Evolutionary conservation across 2,113 vertebrate genomes (phyloP).

Genomic region (Ailurus styani): DNA sequence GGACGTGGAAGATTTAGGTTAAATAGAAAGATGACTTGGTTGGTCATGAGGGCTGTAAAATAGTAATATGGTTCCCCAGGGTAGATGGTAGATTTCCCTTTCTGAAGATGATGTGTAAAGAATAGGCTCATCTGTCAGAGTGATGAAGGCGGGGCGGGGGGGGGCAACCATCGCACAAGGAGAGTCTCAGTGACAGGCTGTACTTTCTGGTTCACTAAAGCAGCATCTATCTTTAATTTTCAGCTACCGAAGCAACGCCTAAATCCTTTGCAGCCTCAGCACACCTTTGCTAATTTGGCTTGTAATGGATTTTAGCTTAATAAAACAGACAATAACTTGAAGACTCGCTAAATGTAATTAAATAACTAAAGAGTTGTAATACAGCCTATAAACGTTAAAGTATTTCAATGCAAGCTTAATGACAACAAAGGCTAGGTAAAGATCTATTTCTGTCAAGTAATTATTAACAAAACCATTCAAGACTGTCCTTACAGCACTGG

Average conservation of each 20-base stretch:
- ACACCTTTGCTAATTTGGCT: conserved; percentile 7
- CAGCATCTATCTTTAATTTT: not conserved
- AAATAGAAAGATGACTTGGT: conserved; percentile 62
- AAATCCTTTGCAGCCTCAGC: not conserved
- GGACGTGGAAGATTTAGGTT: conserved; percentile 49
- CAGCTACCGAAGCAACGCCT: not conserved
- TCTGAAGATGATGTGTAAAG: not conserved
- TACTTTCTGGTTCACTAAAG: not conserved
- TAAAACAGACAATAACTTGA: not conserved
- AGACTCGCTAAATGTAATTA: conserved; percentile 29
- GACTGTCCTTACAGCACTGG: not conserved
- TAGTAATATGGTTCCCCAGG: conserved; percentile 30
- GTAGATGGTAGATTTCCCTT: conserved; percentile 8
- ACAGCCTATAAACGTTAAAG: conserved; percentile 25
- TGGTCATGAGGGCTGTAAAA: conserved; percentile 29
- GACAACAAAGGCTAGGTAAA: not conserved
- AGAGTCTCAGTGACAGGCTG: not conserved
- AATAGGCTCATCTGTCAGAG: not conserved
- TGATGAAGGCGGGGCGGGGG: not conserved
- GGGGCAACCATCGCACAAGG: fast-evolving
- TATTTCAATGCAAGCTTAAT: not conserved
- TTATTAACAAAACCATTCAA: not conserved
- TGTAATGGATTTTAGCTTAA: conserved; percentile 8
- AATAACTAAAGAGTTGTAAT: not conserved
- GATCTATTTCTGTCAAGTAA: conserved; percentile 2